Evolutionary conservation across 1,140 invertebrate species (phyloP), one percentile per base, ranked within the genome.

Genomic region (Drosophila subpulchrella): DNA sequence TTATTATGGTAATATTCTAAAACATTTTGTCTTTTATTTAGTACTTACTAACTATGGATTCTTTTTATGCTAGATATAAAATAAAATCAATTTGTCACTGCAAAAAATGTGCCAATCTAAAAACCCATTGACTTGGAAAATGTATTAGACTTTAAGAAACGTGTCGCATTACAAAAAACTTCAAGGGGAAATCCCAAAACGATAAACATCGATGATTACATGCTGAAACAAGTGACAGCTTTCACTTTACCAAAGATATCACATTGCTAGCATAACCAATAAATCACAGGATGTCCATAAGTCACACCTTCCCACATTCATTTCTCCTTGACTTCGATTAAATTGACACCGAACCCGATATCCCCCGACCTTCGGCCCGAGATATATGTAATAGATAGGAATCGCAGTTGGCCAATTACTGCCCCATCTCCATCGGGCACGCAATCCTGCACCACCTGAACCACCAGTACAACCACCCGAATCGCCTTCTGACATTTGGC

Each of bases 351-450:
- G n/a, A 42, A 36, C 10, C 32, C 47, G 38, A 68, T 54, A 11
- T 44, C 13, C 24, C 32, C 17, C 32, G 17, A 27, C 38, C 47
- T n/a, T 30, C 32, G 11, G 24, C 4, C 32, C 20, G n/a, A 32
- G 10, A 62, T 36, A 62, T 36, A 66, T 51, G 53, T 38, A 72
- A 72, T 71, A 50, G 68, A 72, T 72, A 57, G 44, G 27, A 70
- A 72, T 72, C 68, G 44, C 42, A 72, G 68, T 58, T 41, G 67
- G 66, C 44, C 66, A 72, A 71, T 72, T 72, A 72, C 39, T 20
- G 44, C 17, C 36, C 44, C 44, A 41, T 34, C 51, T 15, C 15
- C 12, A 13, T 8, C 24, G 3, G 39, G 34, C 41, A 42, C 27
- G 27, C 48, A 41, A 55, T 55, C 38, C 27, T 30, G 36, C 53